phyloP scores from a whole-genome alignment of 2,113 vertebrate genomes.

The Himantopus leucocephalus region DNA sequence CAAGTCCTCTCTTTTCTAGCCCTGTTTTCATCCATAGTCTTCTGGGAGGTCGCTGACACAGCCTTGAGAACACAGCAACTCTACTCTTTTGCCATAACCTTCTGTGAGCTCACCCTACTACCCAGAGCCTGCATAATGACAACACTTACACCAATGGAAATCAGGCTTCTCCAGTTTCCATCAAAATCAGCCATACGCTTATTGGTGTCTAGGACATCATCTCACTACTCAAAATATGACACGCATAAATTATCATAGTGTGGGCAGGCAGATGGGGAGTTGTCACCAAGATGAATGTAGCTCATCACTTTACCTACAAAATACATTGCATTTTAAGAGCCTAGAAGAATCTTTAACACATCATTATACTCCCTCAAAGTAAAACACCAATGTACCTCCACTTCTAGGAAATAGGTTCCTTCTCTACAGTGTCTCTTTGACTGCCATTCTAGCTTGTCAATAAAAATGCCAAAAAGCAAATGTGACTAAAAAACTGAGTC shows the following conservation, averaged over 20 bases:
- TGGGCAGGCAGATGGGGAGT: background rate
- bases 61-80: background rate
- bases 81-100: background rate
- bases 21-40: background rate
- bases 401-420: background rate
- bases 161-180: background rate
- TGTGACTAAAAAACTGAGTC: background rate
- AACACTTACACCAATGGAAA: background rate
- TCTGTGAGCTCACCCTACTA: background rate
- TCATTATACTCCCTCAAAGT: background rate
- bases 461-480: background rate
- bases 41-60: background rate
- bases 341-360: background rate
- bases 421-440: background rate
- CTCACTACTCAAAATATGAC: background rate
- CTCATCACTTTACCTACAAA: background rate
- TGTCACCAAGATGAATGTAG: background rate
- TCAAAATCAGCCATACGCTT: background rate
- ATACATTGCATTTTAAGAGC: background rate
- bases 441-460: background rate
- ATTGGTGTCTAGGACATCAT: background rate
- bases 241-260: background rate
- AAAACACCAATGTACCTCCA: background rate
- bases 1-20: background rate
- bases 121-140: background rate